phyloP scores from a whole-genome alignment of 1,140 invertebrate genomes.

The Drosophila ogumai region DNA sequence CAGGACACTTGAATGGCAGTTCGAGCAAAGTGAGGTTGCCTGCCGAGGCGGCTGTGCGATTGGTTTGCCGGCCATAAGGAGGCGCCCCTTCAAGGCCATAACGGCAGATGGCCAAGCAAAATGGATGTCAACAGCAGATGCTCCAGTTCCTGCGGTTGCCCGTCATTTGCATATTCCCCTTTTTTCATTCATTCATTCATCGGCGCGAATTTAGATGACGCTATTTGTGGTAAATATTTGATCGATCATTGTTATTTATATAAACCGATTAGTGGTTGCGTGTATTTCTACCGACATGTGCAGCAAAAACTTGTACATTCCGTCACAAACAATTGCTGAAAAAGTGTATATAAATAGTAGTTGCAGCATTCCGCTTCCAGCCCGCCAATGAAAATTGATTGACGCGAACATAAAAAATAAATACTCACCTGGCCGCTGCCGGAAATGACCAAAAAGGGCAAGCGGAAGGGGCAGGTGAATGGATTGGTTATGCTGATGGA shows the following conservation, averaged over 20 bases:
- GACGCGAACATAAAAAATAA: slow-evolving; percentile 42
- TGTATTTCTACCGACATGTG: slow-evolving; percentile 21
- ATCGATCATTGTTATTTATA: slow-evolving; percentile 59
- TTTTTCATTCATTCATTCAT: neutral
- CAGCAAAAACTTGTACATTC: slow-evolving; percentile 21
- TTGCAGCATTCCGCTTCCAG: neutral
- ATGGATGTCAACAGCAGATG: slow-evolving; percentile 63
- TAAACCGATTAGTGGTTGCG: slow-evolving; percentile 38
- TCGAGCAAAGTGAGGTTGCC: slow-evolving; percentile 40
- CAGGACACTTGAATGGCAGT: slow-evolving; percentile 51
- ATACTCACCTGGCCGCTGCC: slow-evolving; percentile 30
- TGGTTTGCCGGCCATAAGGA: slow-evolving; percentile 19
- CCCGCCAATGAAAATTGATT: slow-evolving; percentile 63
- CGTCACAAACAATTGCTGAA: slow-evolving; percentile 33
- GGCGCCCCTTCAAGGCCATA: slow-evolving; percentile 34
- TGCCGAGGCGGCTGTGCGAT: slow-evolving; percentile 14
- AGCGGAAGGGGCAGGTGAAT: slow-evolving; percentile 13
- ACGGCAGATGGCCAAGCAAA: slow-evolving; percentile 58
- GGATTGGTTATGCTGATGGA: slow-evolving; percentile 37
- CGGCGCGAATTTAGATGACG: neutral
- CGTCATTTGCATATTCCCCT: slow-evolving; percentile 31
- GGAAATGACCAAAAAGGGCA: slow-evolving; percentile 56
- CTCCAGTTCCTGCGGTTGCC: slow-evolving; percentile 28
- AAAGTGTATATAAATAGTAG: slow-evolving; percentile 40
- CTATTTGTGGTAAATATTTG: slow-evolving; percentile 51